Conservation (phyloP, 2,888 invertebrate species). For the Timema podura region DNA sequence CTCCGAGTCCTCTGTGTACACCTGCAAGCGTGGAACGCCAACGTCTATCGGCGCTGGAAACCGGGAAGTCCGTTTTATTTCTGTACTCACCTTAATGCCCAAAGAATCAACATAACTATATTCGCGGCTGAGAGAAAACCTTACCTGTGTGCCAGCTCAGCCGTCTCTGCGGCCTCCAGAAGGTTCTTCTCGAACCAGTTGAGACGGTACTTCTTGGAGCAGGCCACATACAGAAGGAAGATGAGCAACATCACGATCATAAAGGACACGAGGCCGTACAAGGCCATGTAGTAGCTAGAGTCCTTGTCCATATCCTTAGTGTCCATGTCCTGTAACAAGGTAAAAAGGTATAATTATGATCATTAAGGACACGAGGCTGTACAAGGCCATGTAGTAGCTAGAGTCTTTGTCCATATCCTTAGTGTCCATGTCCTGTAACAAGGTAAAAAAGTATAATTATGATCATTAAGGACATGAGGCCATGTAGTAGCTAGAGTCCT, state of each 20-base stretch:
- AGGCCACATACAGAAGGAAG: conserved; percentile 50
- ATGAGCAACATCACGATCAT: conserved; percentile 48
- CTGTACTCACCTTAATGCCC: too few species aligned
- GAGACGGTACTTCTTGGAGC: conserved; percentile 51
- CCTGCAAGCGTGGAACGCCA: too few species aligned
- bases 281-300: conserved; percentile 40
- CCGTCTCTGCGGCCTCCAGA: conserved; percentile 47
- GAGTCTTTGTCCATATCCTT: conserved; percentile 14
- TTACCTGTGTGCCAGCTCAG: conserved; percentile 31
- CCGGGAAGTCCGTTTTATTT: too few species aligned
- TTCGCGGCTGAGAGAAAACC: background rate
- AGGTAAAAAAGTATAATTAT: conserved; percentile 39
- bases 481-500: conserved; percentile 37
- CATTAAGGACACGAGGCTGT: conserved; percentile 49
- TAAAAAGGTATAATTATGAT: conserved; percentile 41
- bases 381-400: conserved; percentile 43
- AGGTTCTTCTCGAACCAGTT: conserved; percentile 59
- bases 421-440: conserved; percentile 13
- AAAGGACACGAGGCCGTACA: conserved; percentile 50
- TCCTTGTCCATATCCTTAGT: conserved; percentile 11
- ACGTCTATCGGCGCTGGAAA: too few species aligned
- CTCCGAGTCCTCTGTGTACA: too few species aligned
- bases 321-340: conserved; percentile 14
- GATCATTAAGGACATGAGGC: conserved; percentile 49
- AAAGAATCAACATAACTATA: too few species aligned